Conservation (phyloP, 92 coral and sea anemone species). For the Muricea muricata region DNA sequence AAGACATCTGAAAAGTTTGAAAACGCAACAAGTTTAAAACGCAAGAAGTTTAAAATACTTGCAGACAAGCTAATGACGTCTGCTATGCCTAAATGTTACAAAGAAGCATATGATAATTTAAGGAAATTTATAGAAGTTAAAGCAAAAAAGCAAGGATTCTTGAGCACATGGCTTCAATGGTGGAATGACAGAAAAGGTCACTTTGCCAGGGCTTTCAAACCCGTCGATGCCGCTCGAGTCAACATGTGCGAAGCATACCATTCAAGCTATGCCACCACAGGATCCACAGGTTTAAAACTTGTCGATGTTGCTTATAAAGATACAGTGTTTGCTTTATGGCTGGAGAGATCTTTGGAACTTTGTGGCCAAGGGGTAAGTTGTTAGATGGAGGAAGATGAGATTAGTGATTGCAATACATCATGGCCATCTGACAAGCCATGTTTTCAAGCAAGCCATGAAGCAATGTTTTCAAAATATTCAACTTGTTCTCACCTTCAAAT, state of each 20-base stretch:
- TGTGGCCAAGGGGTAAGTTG: slow-evolving; percentile 42
- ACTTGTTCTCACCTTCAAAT: too few relatives aligned
- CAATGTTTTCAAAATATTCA: too few relatives aligned
- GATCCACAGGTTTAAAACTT: slow-evolving; percentile 20
- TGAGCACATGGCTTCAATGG: slow-evolving; percentile 43
- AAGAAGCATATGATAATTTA: background rate
- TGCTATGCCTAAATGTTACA: slow-evolving; percentile 8
- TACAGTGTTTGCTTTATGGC: slow-evolving; percentile 25
- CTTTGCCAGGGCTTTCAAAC: slow-evolving; percentile 48
- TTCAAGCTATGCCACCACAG: slow-evolving; percentile 34
- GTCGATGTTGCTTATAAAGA: slow-evolving; percentile 51
- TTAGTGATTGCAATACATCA: background rate
- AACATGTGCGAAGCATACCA: slow-evolving; percentile 44
- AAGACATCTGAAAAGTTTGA: background rate
- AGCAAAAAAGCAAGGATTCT: background rate
- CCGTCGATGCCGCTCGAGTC: slow-evolving; percentile 18
- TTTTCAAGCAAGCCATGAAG: too few relatives aligned
- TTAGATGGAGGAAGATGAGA: background rate
- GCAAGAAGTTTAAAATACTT: slow-evolving; percentile 29
- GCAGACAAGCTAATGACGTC: slow-evolving; percentile 31
- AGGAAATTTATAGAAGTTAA: slow-evolving; percentile 26
- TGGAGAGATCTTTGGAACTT: slow-evolving; percentile 34
- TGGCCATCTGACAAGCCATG: too few relatives aligned
- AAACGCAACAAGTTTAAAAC: slow-evolving; percentile 29
- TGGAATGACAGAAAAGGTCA: slow-evolving; percentile 36